Evolutionary conservation across 2,113 vertebrate species (phyloP), one percentile per base, ranked within the genome.

Genomic region (Peucedramus taeniatus): DNA sequence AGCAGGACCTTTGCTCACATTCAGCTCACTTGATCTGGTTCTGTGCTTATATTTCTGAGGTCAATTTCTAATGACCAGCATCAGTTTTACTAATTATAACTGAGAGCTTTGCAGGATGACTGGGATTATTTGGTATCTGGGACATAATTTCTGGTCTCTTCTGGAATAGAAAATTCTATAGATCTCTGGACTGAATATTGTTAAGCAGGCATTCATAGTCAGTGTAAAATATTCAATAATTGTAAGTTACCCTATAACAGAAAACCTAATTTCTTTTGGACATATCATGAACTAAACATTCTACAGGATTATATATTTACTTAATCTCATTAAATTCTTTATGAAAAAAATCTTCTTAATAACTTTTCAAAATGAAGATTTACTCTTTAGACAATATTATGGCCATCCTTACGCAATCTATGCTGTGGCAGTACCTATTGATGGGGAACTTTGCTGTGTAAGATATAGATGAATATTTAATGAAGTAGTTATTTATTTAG

Each of bases 401-500:
- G 49, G 16, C 39, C 22, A 40, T 30, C 23, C 6, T 37, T 56
- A 33, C 3, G 2, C 39, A 77, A n/a, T 69, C 30, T 59, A 2
- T 51, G 18, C 24, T 70, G 71, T n/a, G 8, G n/a, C 12, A 9
- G 71, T 64, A 59, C 31, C n/a, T 76, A 59, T 19, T 53, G 51
- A 83, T 59, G 15, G 27, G 16, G 19, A 93, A 3, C 21, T 90
- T 80, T 91, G 63, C 87, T 85, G 60, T 69, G 7, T 63, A 80
- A 93, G 45, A 56, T 50, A 72, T 1, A 85, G 91, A 79, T 94
- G 17, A 97, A 94, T 93, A 94, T 84, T 95, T 94, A 65, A 95
- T 90, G 50, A 87, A 66, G 50, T n/a, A 39, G 8, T 93, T 93
- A 90, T 70, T 96, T 93, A 90, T 94, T 95, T 64, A 91, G 39